These are phyloP conservation scores for Clostera curtula DNA, from an alignment of 2,888 invertebrate species.

Conservation along the genomic window DNA sequence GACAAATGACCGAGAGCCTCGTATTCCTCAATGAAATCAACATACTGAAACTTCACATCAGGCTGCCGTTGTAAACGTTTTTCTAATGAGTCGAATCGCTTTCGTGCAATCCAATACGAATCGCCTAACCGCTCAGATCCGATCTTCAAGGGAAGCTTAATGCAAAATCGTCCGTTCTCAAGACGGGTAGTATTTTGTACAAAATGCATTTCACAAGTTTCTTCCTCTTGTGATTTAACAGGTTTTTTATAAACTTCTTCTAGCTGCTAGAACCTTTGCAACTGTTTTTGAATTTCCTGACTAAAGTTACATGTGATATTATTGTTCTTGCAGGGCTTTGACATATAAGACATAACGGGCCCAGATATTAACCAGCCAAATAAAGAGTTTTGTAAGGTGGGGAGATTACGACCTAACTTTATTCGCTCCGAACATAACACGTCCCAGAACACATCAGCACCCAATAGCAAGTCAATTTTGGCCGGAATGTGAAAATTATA, in stretches of 20 bases:
- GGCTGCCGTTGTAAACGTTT: constrained; percentile 13
- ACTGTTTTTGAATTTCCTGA: background rate
- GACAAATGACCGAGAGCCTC: constrained; percentile 14
- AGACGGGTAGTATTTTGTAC: constrained; percentile 11
- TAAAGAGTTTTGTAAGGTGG: background rate
- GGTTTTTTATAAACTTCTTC: background rate
- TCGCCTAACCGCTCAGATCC: background rate
- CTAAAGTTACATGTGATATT: background rate
- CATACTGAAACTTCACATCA: constrained; percentile 12
- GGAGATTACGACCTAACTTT: background rate
- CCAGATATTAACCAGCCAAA: constrained; percentile 1
- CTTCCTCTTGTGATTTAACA: background rate
- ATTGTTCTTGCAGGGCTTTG: no score
- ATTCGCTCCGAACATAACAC: background rate
- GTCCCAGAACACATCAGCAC: background rate
- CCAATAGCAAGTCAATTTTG: background rate
- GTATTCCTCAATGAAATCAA: constrained; percentile 10
- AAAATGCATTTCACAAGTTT: constrained; percentile 10
- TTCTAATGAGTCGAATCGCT: constrained; percentile 18
- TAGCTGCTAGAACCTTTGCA: background rate
- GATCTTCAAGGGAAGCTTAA: constrained; percentile 12
- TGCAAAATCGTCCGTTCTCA: constrained; percentile 17
- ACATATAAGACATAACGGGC: background rate
- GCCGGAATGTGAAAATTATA: background rate
- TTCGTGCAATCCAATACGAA: constrained; percentile 14